Percentiles rank a stretch among this genome's conserved stretches.
These are phyloP conservation scores for Volucella inanis DNA, from an alignment of 2,888 invertebrate genomes.

Conservation along the genomic window DNA sequence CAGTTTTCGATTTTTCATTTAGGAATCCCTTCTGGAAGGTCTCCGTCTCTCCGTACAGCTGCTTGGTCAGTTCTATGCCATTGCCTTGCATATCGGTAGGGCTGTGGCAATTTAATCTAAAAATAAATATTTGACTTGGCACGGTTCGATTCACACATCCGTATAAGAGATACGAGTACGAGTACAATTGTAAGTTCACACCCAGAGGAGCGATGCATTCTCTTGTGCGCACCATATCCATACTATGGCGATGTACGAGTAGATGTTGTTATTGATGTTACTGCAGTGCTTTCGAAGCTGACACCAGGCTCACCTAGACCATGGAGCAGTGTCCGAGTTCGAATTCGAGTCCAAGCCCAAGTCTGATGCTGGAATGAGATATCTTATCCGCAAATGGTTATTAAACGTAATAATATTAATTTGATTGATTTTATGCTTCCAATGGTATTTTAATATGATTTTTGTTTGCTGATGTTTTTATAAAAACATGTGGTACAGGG, in stretches of 20 bases:
- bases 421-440: slow-evolving; percentile 73
- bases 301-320: slow-evolving; percentile 26
- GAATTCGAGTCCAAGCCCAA: no score
- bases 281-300: slow-evolving; percentile 40
- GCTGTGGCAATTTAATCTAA: slow-evolving; percentile 68
- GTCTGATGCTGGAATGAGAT: slow-evolving; percentile 71
- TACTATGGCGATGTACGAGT: background rate
- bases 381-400: slow-evolving; percentile 72
- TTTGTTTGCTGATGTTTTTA: background rate
- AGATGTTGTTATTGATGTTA: background rate
- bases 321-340: background rate
- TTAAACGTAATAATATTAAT: slow-evolving; percentile 72
- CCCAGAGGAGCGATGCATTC: slow-evolving; percentile 53
- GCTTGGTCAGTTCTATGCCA: slow-evolving; percentile 24
- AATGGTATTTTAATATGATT: slow-evolving; percentile 68
- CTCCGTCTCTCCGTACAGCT: slow-evolving; percentile 37
- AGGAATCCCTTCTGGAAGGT: slow-evolving; percentile 25
- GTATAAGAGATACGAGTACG: slow-evolving; percentile 17
- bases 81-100: background rate
- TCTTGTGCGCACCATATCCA: slow-evolving; percentile 24
- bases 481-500: no score
- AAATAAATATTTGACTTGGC: slow-evolving; percentile 75
- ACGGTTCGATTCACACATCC: slow-evolving; percentile 59
- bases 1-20: slow-evolving; percentile 34
- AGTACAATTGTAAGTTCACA: slow-evolving; percentile 68